Evolutionary conservation across 2,888 invertebrate genomes (phyloP).

Genomic region (Melanostoma mellinum): DNA sequence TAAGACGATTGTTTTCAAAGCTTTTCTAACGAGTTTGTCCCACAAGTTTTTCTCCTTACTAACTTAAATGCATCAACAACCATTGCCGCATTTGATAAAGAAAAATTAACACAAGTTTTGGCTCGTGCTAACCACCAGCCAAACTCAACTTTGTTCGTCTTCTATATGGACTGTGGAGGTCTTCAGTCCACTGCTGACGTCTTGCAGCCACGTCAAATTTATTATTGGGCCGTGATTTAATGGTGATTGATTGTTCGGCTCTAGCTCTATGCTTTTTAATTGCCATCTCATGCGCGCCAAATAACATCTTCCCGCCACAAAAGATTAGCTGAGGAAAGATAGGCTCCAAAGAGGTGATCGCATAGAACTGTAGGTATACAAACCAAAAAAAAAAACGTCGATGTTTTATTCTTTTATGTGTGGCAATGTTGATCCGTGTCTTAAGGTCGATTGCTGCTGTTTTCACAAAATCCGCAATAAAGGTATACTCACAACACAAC

Average conservation of each 20-base stretch:
- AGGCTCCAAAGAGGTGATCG: background rate
- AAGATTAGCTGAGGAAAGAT: conserved; percentile 15
- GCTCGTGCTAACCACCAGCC: conserved; percentile 64
- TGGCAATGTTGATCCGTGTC: conserved; percentile 43
- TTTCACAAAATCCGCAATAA: conserved; percentile 40
- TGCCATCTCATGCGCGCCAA: conserved; percentile 61
- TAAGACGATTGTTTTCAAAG: too few species aligned
- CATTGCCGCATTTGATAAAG: background rate
- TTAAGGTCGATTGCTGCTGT: conserved; percentile 46
- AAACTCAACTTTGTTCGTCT: conserved; percentile 13
- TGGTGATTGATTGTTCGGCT: conserved; percentile 69
- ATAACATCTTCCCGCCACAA: conserved; percentile 33
- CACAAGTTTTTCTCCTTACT: too few species aligned
- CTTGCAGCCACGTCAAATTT: conserved; percentile 46
- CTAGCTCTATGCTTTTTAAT: conserved; percentile 59
- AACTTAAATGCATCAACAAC: too few species aligned
- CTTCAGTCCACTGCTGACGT: conserved; percentile 44
- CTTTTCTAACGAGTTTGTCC: too few species aligned
- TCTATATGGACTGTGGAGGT: conserved; percentile 2
- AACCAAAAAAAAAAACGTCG: conserved; percentile 11
- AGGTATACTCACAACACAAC: conserved; percentile 3
- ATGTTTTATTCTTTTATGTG: conserved; percentile 20
- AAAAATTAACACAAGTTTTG: conserved; percentile 38
- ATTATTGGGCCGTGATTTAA: conserved; percentile 64
- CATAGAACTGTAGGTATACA: background rate